Base-by-base conservation (phyloP, 2,888 invertebrate species). In the Ommatoiulus sabulosus region DNA sequence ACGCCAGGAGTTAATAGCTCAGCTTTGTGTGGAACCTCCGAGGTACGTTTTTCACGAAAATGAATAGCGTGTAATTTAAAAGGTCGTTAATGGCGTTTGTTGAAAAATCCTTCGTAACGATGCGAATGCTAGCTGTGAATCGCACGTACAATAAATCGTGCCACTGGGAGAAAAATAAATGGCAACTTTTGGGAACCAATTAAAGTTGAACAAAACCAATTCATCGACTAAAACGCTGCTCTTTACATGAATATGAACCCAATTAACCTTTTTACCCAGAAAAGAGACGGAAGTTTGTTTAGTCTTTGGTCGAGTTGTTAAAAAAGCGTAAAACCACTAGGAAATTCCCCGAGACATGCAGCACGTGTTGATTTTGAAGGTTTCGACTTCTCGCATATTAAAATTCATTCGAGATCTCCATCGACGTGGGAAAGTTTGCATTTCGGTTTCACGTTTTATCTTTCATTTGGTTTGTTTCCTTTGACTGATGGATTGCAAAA, bases 201-300 rank as follows among this genome's bases (percentile, higher is more conserved):
- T 63, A 63, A 63, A 63, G 63, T n/a, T 8, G 46, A 15, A n/a
- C n/a, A 46, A 63, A 63, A 63, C 17, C 63, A 63, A 63, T 63
- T 63, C 63, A n/a, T 1, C 17, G 17, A n/a, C n/a, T n/a, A n/a
- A n/a, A n/a, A n/a, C n/a, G n/a, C n/a, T n/a, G n/a, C n/a, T n/a
- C n/a, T n/a, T n/a, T n/a, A n/a, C n/a, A n/a, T n/a, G n/a, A n/a
- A n/a, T n/a, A n/a, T 63, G 63, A 63, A 63, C 63, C 63, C 63
- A 63, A 63, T 63, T 63, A 63, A 63, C 63, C 63, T n/a, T n/a
- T 63, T 63, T 63, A n/a, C 63, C n/a, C 63, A 63, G n/a, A 63
- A 63, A n/a, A 17, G 63, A 63, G 63, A 63, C 63, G 63, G 63
- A 63, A 63, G 63, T 63, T 63, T 46, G 46, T 46, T n/a, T 48